Base-by-base conservation (phyloP, 2,113 vertebrate species). In the Osmerus eperlanus region DNA sequence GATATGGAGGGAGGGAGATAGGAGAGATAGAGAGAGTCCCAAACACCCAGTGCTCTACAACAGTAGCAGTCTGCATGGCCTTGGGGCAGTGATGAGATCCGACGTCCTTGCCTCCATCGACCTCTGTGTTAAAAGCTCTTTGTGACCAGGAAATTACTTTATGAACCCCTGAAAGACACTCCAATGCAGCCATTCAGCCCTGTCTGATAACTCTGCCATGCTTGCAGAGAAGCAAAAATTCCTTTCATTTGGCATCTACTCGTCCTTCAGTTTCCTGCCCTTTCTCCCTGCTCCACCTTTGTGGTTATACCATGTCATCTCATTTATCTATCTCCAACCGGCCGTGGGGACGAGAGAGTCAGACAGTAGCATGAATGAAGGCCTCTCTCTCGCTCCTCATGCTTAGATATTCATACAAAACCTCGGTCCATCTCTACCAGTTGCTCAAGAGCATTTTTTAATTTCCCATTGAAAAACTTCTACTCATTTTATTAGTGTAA, bases 131-230 rank as follows among this genome's bases (percentile, higher is more conserved):
- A 89, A 90, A 90, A 86, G 89, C 84, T 89, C 86, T 90, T 91
- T 88, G 87, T 89, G 82, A 85, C 54, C 6, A 80, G 83, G 75
- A 91, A 90, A 89, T 89, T 88, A 87, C 89, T 90, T 91, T 87
- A 84, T 88, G 84, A 86, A 89, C 81, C 78, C 75, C 74, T 89
- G 84, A 89, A 90, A 89, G 81, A 87, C 68, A 78, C 84, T 88
- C 72, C 75, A 84, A 77, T 78, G 75, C 75, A 88, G 84, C 69
- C 81, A 16, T 68, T 66, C 74, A 71, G 14, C 53, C 78, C n/a
- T 78, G 72, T 56, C 75, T 70, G 80, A 82, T 80, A 76, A 78
- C 84, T 87, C 86, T 74, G 77, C 75, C 47, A 72, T 78, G 69
- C 81, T 73, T 64, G 72, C 73, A 72, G 80, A 76, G 81, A 76